Percentiles rank a stretch among this genome's conserved stretches.
phyloP scores from a whole-genome alignment of 92 coral and sea anemone species.

The Siderastrea siderea region DNA sequence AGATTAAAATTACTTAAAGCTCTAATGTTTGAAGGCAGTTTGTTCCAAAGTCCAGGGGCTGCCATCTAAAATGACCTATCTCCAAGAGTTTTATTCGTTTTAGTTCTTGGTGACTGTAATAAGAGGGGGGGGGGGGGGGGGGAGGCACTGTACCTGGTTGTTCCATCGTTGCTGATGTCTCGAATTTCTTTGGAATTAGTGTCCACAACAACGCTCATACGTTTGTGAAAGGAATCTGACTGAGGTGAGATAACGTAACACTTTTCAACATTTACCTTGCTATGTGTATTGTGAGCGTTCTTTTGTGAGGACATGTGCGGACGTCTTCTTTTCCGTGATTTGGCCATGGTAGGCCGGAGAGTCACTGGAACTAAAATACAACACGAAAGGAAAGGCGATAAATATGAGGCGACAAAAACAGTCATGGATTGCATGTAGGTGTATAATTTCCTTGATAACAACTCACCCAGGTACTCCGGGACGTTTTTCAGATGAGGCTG shows the following conservation, averaged over 20 bases:
- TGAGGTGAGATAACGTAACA: no score
- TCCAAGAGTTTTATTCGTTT: no score
- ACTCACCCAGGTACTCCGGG: slow-evolving; percentile 94
- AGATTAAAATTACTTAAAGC: no score
- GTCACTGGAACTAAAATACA: slow-evolving; percentile 85
- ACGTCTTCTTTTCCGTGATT: slow-evolving; percentile 75
- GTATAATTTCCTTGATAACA: background rate
- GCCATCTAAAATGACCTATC: no score
- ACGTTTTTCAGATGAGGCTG: slow-evolving; percentile 97
- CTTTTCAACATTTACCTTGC: slow-evolving; percentile 21
- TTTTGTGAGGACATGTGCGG: slow-evolving; percentile 71
- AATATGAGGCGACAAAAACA: background rate
- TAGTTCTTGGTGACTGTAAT: no score
- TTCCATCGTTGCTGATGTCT: no score
- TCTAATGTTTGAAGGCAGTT: no score
- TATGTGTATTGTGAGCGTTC: slow-evolving; percentile 48
- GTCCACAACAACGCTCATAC: background rate
- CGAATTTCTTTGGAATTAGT: no score
- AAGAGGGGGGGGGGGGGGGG: no score
- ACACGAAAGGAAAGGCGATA: background rate
- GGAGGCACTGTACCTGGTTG: no score
- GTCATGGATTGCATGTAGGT: no score
- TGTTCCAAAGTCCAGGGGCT: no score
- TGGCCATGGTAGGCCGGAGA: slow-evolving; percentile 80
- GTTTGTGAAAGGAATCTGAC: background rate